Base-by-base conservation (phyloP, 2,113 vertebrate genomes). In the Sardina pilchardus region DNA sequence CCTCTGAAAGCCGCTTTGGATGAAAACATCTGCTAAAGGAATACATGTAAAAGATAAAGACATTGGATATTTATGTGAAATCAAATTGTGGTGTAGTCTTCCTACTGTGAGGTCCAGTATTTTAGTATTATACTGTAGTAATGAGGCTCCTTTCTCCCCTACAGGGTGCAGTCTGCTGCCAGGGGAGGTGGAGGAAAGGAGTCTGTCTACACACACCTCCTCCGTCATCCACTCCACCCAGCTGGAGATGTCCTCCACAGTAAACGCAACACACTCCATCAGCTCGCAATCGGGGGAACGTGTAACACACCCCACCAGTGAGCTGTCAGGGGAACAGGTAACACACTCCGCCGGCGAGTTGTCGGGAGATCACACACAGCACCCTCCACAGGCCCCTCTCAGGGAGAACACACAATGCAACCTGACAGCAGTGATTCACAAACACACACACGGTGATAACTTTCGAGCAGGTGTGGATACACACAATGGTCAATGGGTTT, bases 101-200 rank as follows among this genome's bases (percentile, higher is more conserved):
- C 5, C 21, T 59, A 4, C 53, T 59, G 21, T 59, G 53, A 59
- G 53, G 53, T 24, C 21, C 50, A 53, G 50, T 47, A 9, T 47
- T 50, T 19, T 6, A 7, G 53, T 21, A 59, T 59, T 59, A n/a
- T n/a, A n/a, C n/a, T n/a, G n/a, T 7, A 59, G 10, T 45, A 81
- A 82, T 82, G 10, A 81, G 50, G 36, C 4, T 75, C 36, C 39
- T 19, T 36, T 81, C 59, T 85, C 82, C 12, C 30, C 71, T 50
- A 21, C 91, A 94, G 94, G 83, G 5, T 81, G 81, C 56, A 85
- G 88, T 43, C n/a, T 93, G 86, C 93, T 96, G 83, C 95, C 95
- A 45, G 95, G 94, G 88, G 91, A 95, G 87, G 94, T 91, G 87
- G 94, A 95, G 81, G 83, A 93, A 43, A 84, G 87, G 7, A 0